Base-by-base conservation (phyloP, 2,888 invertebrate species). In the Micropterix aruncella region DNA sequence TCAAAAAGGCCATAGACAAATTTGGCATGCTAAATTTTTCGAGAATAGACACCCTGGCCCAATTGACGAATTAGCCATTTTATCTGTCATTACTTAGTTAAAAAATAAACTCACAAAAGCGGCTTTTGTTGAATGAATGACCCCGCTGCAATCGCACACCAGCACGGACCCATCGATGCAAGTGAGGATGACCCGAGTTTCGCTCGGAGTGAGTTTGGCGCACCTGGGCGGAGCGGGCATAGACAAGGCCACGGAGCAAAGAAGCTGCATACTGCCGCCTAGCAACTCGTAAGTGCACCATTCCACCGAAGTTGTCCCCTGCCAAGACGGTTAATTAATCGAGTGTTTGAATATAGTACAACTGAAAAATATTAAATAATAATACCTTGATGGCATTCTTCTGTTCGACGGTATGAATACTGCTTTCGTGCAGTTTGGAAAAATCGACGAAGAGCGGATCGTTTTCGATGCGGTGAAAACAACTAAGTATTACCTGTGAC, bases 161-260 rank as follows among this genome's bases (percentile, higher is more conserved):
- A 84, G 85, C 48, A 94, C 63, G 2, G 88, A 81, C 3, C 87
- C 86, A 65, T 93, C 91, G 41, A 87, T 83, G 56, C 91, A 91
- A 5, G 89, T 88, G 39, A 88, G 62, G 18, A 92, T 65, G 5
- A 93, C 64, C 53, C 83, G 80, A 54, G 82, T 78, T 60, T 83
- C 83, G 56, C 82, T 77, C 0, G 78, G 78, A 49, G 52, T 61
- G 5, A 60, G 58, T 1, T 58, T 53, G 42, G 53, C 60, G 5
- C 52, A 49, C 1, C 63, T 58, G 47, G 59, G 64, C 4, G 55
- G 72, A 63, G 63, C 78, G 63, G 56, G 78, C 79, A 53, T 80
- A 69, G 50, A 83, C 75, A 60, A 80, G 78, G 12, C 82, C 80
- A 48, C 44, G 2, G 57, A 80, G 82, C 54, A 79, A 68, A 50